A percentile compares a stretch with the other conserved stretches of the same genome.
phyloP scores from a whole-genome alignment of 1,140 invertebrate genomes.

The Thaumatotibia leucotreta region DNA sequence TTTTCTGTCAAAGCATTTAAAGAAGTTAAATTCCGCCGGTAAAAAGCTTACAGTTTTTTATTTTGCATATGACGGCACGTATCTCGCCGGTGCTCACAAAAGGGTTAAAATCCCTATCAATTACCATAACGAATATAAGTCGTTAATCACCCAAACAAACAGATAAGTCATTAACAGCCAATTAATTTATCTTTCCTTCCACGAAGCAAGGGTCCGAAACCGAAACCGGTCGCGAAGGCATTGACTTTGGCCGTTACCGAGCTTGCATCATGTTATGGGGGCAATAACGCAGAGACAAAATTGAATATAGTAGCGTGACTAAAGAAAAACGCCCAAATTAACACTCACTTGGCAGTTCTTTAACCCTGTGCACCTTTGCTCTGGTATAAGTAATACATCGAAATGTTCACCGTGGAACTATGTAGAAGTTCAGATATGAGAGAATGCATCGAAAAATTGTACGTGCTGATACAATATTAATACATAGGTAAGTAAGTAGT shows the following conservation, averaged over 20 bases:
- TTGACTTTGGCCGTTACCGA: conserved; percentile 51
- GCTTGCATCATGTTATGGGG: conserved; percentile 48
- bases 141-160: neutral
- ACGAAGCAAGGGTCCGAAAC: conserved; percentile 26
- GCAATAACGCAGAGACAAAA: neutral
- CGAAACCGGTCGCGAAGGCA: conserved; percentile 46
- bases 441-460: too few relatives aligned
- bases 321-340: neutral
- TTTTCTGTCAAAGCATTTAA: neutral
- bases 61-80: neutral
- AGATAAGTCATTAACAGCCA: neutral
- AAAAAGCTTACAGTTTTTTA: neutral
- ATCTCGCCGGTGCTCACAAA: neutral
- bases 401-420: too few relatives aligned
- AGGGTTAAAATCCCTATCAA: neutral
- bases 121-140: neutral
- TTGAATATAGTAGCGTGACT: neutral
- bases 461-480: too few relatives aligned
- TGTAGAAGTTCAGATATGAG: too few relatives aligned
- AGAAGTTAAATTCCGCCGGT: neutral
- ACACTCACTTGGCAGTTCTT: too few relatives aligned
- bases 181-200: conserved; percentile 2
- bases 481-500: too few relatives aligned
- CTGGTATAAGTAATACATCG: too few relatives aligned
- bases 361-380: too few relatives aligned